Evolutionary conservation across 2,113 vertebrate genomes (phyloP).

Genomic region (Agelaius phoeniceus): DNA sequence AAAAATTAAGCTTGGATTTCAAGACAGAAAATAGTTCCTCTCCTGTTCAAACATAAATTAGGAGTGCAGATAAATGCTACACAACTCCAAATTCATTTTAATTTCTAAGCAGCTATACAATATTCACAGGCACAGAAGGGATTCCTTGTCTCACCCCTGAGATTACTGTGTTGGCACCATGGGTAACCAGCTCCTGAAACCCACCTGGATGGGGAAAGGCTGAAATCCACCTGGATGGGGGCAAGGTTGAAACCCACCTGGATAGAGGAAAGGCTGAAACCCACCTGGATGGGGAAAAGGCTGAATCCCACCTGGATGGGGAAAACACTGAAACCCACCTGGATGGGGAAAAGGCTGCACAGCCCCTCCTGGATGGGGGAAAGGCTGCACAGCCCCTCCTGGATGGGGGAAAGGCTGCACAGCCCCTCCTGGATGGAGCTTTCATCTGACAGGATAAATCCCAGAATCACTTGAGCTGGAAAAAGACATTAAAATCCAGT

Average conservation of each 20-base stretch:
- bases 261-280: not conserved
- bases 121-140: constrained; percentile 3
- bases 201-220: no score
- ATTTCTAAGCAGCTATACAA: constrained; percentile 34
- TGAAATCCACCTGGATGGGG: not conserved
- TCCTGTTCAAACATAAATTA: constrained; percentile 51
- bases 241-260: not conserved
- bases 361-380: not conserved
- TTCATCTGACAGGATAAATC: not conserved
- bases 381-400: not conserved
- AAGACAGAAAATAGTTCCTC: constrained; percentile 27
- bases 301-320: no score
- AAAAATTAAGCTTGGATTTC: constrained; percentile 45
- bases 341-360: not conserved
- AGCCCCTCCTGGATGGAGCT: not conserved
- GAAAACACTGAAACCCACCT: no score
- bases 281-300: no score
- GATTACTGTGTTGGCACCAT: fast-evolving
- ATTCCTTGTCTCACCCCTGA: not conserved
- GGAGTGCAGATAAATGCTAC: constrained; percentile 5
- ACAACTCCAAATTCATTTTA: constrained; percentile 21
- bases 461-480: not conserved
- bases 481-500: not conserved
- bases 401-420: not conserved
- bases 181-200: not conserved